Evolutionary conservation across 1,140 invertebrate genomes (phyloP).

Genomic region (Zophobas atratus): DNA sequence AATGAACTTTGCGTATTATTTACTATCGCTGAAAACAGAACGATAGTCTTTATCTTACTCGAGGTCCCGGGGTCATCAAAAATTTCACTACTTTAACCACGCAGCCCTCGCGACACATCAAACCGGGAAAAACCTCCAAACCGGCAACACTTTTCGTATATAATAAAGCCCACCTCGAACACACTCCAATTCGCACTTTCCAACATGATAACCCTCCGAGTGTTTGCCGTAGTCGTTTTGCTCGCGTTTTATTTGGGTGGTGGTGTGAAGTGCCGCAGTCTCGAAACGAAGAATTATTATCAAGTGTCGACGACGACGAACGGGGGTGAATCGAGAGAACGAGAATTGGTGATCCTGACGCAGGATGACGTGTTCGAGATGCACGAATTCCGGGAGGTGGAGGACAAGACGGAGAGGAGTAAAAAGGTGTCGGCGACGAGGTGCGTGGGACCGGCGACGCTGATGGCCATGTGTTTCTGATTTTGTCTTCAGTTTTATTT

Average conservation of each 20-base stretch:
- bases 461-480: conserved; percentile 42
- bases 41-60: conserved; percentile 41
- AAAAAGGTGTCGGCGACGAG: neutral
- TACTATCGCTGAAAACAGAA: conserved; percentile 34
- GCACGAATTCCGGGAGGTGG: neutral
- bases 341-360: conserved; percentile 12
- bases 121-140: conserved; percentile 31
- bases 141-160: conserved; percentile 19
- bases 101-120: conserved; percentile 37
- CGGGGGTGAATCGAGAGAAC: neutral
- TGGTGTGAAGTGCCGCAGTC: neutral
- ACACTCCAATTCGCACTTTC: neutral
- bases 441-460: conserved; percentile 34
- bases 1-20: conserved; percentile 40
- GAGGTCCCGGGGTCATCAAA: conserved; percentile 46
- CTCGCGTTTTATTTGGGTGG: neutral
- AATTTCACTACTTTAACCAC: conserved; percentile 46
- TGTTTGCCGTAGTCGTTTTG: conserved; percentile 18
- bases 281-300: conserved; percentile 29
- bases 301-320: conserved; percentile 11
- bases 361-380: neutral
- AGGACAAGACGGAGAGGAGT: conserved; percentile 16
- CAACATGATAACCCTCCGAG: conserved; percentile 7
- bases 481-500: neutral
- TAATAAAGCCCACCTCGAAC: neutral